Evolutionary conservation across 2,113 vertebrate genomes (phyloP).

Genomic region (Syngnathus scovelli): DNA sequence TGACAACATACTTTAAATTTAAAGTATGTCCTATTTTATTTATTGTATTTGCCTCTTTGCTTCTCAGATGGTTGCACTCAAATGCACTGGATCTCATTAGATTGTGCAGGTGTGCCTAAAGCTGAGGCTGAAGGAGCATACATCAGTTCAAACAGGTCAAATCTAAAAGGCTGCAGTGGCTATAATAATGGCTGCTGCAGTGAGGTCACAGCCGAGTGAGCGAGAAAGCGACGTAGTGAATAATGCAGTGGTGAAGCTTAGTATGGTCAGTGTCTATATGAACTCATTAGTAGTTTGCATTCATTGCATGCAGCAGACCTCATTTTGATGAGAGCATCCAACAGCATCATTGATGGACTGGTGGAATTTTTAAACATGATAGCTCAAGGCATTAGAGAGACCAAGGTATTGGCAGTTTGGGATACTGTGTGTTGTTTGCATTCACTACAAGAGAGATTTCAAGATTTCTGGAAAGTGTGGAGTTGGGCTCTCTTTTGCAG

Average conservation of each 20-base stretch:
- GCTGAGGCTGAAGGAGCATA: background rate
- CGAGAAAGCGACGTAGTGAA: constrained; percentile 29
- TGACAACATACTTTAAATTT: background rate
- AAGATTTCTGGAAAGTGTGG: background rate
- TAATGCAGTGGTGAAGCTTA: constrained; percentile 37
- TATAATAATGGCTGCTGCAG: constrained; percentile 26
- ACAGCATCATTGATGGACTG: no score
- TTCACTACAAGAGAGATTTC: background rate
- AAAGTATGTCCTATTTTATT: background rate
- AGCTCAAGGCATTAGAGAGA: background rate
- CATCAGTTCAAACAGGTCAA: background rate
- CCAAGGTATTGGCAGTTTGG: background rate
- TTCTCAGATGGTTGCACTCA: background rate
- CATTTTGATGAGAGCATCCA: background rate
- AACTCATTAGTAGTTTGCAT: constrained; percentile 12
- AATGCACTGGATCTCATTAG: background rate
- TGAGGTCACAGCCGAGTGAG: constrained; percentile 21
- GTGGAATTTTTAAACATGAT: background rate
- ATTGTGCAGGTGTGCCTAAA: background rate
- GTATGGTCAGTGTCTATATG: constrained; percentile 15
- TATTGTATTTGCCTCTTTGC: background rate
- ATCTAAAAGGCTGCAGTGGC: background rate
- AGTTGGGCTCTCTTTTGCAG: background rate
- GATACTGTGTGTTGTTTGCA: background rate
- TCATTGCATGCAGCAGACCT: background rate